phyloP scores from a whole-genome alignment of 2,797 vertebrate genomes.

The Pterois miles region DNA sequence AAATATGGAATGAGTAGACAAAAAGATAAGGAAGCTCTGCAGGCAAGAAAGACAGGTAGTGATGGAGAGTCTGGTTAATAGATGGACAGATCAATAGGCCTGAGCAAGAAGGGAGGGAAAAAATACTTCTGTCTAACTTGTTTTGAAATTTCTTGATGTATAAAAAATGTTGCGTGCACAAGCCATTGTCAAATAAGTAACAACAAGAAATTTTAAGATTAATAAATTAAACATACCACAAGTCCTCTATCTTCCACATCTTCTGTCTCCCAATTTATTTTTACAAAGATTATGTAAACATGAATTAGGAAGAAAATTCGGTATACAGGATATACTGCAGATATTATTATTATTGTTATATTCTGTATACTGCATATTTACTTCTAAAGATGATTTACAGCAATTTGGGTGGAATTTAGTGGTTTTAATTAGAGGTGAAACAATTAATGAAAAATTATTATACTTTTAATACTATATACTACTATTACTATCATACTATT shows the following conservation, averaged over 20 bases:
- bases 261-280: too few species aligned
- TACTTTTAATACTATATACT: background rate
- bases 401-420: background rate
- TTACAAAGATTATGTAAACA: background rate
- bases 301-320: background rate
- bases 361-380: background rate
- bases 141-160: background rate
- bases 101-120: background rate
- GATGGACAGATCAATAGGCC: background rate
- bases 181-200: background rate
- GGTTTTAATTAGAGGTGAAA: background rate
- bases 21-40: background rate
- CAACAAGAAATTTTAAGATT: background rate
- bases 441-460: background rate
- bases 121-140: background rate
- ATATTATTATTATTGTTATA: background rate
- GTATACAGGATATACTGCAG: background rate
- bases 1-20: constrained; percentile 3
- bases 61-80: background rate
- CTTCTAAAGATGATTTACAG: background rate
- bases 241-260: background rate
- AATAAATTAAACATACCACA: background rate
- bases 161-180: background rate
- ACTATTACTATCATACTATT: too few species aligned
- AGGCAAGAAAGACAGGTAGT: background rate